These are phyloP conservation scores for Larimichthys crocea DNA, from an alignment of 2,113 vertebrate species.

Conservation along the genomic window DNA sequence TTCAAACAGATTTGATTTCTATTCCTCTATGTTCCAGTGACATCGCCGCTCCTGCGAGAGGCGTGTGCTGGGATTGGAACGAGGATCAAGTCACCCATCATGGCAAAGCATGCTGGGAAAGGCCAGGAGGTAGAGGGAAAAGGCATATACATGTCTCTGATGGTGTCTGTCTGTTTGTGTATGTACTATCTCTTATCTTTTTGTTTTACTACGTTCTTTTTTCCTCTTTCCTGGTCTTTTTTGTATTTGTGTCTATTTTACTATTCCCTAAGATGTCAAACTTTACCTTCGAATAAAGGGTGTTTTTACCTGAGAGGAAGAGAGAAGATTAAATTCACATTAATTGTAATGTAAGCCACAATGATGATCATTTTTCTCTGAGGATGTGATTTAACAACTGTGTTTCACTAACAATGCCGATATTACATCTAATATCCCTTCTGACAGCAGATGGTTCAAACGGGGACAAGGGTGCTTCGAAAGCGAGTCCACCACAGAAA, in stretches of 20 bases:
- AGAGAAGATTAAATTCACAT: not conserved
- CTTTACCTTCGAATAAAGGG: not conserved
- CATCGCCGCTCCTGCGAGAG: constrained; percentile 72
- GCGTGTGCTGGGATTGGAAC: constrained; percentile 68
- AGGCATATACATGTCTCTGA: constrained; percentile 35
- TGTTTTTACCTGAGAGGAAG: not conserved
- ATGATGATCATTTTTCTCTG: constrained; percentile 15
- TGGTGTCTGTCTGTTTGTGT: constrained; percentile 19
- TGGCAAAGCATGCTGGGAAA: constrained; percentile 69
- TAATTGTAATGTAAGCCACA: constrained; percentile 1
- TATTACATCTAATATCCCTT: constrained; percentile 32
- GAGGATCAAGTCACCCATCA: constrained; percentile 72
- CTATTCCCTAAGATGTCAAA: not conserved
- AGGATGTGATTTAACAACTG: constrained; percentile 23
- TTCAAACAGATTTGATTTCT: constrained; percentile 81
- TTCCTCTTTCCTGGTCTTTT: not conserved
- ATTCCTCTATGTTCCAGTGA: constrained; percentile 76
- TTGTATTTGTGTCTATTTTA: constrained; percentile 24
- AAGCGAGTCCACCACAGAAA: constrained; percentile 32
- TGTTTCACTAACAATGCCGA: constrained; percentile 27
- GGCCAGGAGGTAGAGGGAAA: constrained; percentile 53
- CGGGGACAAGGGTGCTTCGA: not conserved
- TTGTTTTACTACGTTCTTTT: not conserved
- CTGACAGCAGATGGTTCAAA: constrained; percentile 25
- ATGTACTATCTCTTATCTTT: constrained; percentile 26